Evolutionary conservation across 2,113 vertebrate genomes (phyloP), one percentile per base, ranked within the genome.

Genomic region (Corapipo altera): DNA sequence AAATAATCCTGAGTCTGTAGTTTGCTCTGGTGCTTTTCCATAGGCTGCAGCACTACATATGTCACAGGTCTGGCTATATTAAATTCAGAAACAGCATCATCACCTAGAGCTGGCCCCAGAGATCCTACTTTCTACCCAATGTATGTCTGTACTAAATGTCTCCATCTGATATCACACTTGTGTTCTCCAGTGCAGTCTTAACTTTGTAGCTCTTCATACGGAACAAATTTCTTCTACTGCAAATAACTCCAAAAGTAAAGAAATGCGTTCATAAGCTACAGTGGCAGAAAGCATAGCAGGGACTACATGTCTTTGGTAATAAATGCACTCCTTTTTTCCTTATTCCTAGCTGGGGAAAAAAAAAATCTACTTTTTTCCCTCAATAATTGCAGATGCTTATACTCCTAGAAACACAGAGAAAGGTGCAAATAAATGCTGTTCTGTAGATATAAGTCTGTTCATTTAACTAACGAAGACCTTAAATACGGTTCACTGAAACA

Each of bases 31-130:
- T 87, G 14, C n/a, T 52, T 88, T 71, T 66, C 66, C 52, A 77
- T 15, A 39, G 20, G n/a, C 5, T 81, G 58, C 23, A 1, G 1
- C 33, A 21, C 11, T 23, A 15, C 0, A 0, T 26, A 15, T 39
- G 11, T 58, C 16, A 15, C 18, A 27, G 33, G 2, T 39, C 52
- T 76, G 33, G 8, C 44, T 88, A 6, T 13, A 33, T 32, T 35
- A 69, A 58, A 14, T 43, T 44, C 7, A n/a, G 39, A 62, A 82
- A 52, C 11, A 52, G 21, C 37, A 39, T 17, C 4, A 0, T 24
- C 26, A 64, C 5, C 23, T 28, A 24, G 20, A 67, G 28, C 14
- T 39, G 33, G 26, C 3, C 41, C 7, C 14, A 3, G 51, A 76
- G 9, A 23, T 78, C 37, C 44, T 69, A 3, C 30, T 54, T 85